Conservation (phyloP, 2,888 invertebrate species). For the Lottia gigantea region DNA sequence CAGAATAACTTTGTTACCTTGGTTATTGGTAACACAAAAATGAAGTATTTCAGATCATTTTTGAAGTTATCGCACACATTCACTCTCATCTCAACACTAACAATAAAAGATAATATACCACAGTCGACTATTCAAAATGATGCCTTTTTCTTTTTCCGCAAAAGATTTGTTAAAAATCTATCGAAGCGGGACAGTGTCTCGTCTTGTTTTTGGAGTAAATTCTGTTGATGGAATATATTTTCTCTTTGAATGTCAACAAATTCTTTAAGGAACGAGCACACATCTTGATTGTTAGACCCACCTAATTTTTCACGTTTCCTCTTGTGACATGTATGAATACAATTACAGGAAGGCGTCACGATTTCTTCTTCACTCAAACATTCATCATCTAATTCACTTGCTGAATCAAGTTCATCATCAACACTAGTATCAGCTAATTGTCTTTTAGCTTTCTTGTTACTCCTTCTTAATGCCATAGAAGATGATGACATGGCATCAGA, state of each 20-base stretch:
- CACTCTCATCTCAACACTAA: too few species aligned
- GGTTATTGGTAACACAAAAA: too few species aligned
- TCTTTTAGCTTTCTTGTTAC: not conserved
- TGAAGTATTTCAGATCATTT: too few species aligned
- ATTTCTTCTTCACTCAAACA: not conserved
- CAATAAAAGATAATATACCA: too few species aligned
- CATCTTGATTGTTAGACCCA: not conserved
- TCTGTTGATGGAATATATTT: not conserved
- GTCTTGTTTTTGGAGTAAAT: not conserved
- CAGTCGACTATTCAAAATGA: too few species aligned
- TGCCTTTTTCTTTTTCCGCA: not conserved
- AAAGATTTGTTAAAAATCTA: not conserved
- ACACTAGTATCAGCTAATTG: not conserved
- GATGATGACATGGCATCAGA: not conserved
- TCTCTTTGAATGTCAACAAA: conserved; percentile 5
- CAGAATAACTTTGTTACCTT: too few species aligned
- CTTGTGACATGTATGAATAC: not conserved
- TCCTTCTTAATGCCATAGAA: not conserved
- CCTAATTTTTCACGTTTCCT: not conserved
- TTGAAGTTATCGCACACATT: too few species aligned
- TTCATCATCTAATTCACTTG: not conserved
- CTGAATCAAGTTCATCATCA: not conserved
- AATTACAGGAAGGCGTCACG: not conserved
- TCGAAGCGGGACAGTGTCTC: not conserved
- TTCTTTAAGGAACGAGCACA: not conserved